phyloP scores from a whole-genome alignment of 2,797 vertebrate species.

The Sparus aurata region DNA sequence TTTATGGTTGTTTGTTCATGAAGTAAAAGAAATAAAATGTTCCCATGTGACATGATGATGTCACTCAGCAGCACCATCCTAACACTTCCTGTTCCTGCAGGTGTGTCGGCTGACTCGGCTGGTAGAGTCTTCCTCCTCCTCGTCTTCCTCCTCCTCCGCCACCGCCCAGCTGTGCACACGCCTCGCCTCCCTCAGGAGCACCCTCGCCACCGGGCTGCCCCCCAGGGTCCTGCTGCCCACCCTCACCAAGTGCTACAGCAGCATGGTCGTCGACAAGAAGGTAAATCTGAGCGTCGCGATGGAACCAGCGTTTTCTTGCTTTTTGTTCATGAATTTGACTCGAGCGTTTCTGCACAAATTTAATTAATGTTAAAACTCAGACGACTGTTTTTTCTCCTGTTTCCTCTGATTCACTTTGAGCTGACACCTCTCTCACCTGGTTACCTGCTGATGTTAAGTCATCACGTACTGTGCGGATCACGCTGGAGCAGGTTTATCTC shows the following conservation, averaged over 20 bases:
- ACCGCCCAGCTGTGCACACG: conserved; percentile 85
- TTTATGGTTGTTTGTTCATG: too few relatives aligned
- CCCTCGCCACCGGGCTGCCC: conserved; percentile 89
- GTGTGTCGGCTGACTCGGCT: conserved; percentile 88
- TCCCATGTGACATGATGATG: too few relatives aligned
- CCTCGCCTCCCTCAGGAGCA: conserved; percentile 86
- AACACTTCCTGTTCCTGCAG: conserved; percentile 73
- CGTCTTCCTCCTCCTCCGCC: conserved; percentile 80
- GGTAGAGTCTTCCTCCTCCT: conserved; percentile 73
- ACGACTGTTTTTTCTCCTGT: too few relatives aligned
- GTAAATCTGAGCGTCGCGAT: conserved; percentile 66
- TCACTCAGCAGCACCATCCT: background rate
- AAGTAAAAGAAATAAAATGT: too few relatives aligned
- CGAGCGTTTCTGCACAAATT: background rate
- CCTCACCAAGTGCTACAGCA: conserved; percentile 86
- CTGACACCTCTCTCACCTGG: too few relatives aligned
- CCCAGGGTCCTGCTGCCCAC: conserved; percentile 92
- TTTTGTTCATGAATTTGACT: background rate
- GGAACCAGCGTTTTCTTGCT: too few relatives aligned
- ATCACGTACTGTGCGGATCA: too few relatives aligned
- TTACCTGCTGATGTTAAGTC: too few relatives aligned
- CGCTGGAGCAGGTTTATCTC: too few relatives aligned
- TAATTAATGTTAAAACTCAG: background rate
- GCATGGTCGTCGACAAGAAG: conserved; percentile 84
- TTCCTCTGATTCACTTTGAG: too few relatives aligned